Percentiles rank a stretch among this genome's conserved stretches.
Evolutionary conservation across 2,888 invertebrate species (phyloP).

Genomic region (Eristalis arbustorum): DNA sequence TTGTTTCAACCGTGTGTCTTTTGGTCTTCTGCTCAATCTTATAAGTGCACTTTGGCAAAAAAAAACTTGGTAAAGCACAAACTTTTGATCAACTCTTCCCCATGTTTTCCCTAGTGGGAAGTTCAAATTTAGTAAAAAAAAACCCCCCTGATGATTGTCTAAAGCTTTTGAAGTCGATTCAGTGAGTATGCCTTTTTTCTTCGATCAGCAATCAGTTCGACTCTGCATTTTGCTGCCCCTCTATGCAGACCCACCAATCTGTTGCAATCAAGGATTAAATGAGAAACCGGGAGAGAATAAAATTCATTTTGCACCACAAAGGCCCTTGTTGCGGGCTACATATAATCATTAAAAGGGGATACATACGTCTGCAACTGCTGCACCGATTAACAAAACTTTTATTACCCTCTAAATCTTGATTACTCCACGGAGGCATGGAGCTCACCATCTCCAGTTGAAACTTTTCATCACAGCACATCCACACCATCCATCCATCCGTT

Average conservation of each 20-base stretch:
- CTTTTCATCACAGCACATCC: slow-evolving; percentile 23
- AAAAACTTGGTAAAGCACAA: too few relatives aligned
- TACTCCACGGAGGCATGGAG: slow-evolving; percentile 14
- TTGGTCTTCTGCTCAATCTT: too few relatives aligned
- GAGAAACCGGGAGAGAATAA: neutral
- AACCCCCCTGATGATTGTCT: too few relatives aligned
- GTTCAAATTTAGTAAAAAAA: too few relatives aligned
- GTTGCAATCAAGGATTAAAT: neutral
- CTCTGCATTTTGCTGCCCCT: neutral
- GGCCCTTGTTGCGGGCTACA: neutral
- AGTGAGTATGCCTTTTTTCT: too few relatives aligned
- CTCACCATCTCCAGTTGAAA: slow-evolving; percentile 37
- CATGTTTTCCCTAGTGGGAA: too few relatives aligned
- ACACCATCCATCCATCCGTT: slow-evolving; percentile 2
- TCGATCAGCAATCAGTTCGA: neutral
- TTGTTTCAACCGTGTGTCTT: too few relatives aligned
- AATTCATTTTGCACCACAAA: neutral
- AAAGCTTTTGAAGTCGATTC: too few relatives aligned
- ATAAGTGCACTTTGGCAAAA: too few relatives aligned
- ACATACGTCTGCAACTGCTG: slow-evolving; percentile 38
- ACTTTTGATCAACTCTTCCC: too few relatives aligned
- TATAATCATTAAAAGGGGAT: slow-evolving; percentile 10
- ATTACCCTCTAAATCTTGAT: slow-evolving; percentile 58
- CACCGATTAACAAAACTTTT: slow-evolving; percentile 59
- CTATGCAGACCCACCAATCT: neutral